Evolutionary conservation across 2,797 vertebrate genomes (phyloP).

Genomic region (Protosalanx chinensis): DNA sequence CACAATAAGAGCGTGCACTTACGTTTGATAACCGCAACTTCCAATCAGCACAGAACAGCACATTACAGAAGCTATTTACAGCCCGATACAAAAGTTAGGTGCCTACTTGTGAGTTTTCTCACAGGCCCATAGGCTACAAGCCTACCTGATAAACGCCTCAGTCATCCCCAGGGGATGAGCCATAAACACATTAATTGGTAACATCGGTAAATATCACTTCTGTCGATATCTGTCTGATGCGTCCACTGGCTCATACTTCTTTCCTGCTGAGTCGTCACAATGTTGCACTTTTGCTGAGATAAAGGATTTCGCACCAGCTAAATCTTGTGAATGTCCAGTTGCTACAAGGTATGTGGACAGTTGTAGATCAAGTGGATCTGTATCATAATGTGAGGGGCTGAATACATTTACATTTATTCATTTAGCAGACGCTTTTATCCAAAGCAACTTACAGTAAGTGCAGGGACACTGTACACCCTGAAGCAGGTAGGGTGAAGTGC

Average conservation of each 20-base stretch:
- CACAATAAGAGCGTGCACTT: too few species aligned
- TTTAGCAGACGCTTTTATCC: too few species aligned
- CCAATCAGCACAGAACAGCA: not conserved
- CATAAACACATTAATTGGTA: not conserved
- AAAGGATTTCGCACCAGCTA: not conserved
- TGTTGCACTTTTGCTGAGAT: conserved; percentile 5
- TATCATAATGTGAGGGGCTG: not conserved
- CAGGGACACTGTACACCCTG: too few species aligned
- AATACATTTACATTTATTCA: too few species aligned
- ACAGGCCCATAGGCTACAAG: too few species aligned
- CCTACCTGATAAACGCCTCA: not conserved
- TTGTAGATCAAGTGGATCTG: not conserved
- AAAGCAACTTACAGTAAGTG: too few species aligned
- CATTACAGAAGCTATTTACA: not conserved
- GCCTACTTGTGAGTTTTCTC: not conserved
- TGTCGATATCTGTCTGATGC: not conserved
- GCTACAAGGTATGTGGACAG: not conserved
- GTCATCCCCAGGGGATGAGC: not conserved
- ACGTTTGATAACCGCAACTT: too few species aligned
- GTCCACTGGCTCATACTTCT: not conserved
- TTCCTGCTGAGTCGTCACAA: not conserved
- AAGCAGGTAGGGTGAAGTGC: too few species aligned
- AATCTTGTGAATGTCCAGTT: not conserved
- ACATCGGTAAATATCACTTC: not conserved
- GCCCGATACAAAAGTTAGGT: not conserved